Percentiles rank a stretch among this genome's conserved stretches.
Evolutionary conservation across 2,888 invertebrate genomes (phyloP).

Genomic region (Eilema griseolum): DNA sequence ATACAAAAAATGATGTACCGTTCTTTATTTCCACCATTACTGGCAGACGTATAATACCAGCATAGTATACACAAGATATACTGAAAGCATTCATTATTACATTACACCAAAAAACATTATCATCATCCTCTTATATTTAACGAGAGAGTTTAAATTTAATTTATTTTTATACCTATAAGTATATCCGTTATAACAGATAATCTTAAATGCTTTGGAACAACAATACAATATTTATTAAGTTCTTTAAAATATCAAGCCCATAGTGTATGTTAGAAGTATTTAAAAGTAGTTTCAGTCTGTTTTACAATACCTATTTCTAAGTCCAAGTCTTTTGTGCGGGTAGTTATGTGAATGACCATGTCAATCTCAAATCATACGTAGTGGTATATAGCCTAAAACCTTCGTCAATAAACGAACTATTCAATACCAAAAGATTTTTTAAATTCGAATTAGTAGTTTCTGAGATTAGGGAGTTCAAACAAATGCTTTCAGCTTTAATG

Average conservation of each 20-base stretch:
- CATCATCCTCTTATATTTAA: constrained; percentile 40
- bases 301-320: constrained; percentile 12
- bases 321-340: not conserved
- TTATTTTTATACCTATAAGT: constrained; percentile 26
- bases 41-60: constrained; percentile 61
- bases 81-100: constrained; percentile 33
- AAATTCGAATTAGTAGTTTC: too few relatives aligned
- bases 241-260: constrained; percentile 28
- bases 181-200: constrained; percentile 33
- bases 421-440: too few relatives aligned
- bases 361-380: too few relatives aligned
- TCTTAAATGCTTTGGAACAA: constrained; percentile 75
- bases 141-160: constrained; percentile 55
- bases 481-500: too few relatives aligned
- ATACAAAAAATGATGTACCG: constrained; percentile 33
- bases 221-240: constrained; percentile 37
- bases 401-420: too few relatives aligned
- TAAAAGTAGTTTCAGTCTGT: constrained; percentile 19
- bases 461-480: too few relatives aligned
- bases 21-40: constrained; percentile 49
- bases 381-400: too few relatives aligned
- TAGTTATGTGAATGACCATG: too few relatives aligned
- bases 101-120: constrained; percentile 25
- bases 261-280: constrained; percentile 10
- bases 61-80: constrained; percentile 44